A percentile compares a stretch with the other conserved stretches of the same genome.
phyloP scores from a whole-genome alignment of 2,797 vertebrate species.

The Denticeps clupeoides region DNA sequence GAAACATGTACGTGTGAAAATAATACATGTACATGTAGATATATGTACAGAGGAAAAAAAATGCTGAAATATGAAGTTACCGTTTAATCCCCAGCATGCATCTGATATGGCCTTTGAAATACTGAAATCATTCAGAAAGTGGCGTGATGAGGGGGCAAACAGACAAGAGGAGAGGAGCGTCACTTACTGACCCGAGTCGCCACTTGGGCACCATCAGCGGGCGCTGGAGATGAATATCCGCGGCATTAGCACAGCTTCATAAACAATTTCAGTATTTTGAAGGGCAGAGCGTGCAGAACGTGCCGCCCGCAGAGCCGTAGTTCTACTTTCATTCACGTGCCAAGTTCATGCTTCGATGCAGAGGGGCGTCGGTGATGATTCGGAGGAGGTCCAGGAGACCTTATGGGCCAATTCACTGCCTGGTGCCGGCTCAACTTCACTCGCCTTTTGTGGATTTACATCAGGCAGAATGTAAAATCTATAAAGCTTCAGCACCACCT shows the following conservation, averaged over 20 bases:
- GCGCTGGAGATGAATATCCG: slow-evolving; percentile 15
- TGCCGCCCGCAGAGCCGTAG: background rate
- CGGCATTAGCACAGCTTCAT: slow-evolving; percentile 6
- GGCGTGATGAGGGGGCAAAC: background rate
- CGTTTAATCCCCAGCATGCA: slow-evolving; percentile 23
- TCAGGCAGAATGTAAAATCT: too few species aligned
- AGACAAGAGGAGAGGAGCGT: background rate
- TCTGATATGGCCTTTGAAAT: slow-evolving; percentile 21
- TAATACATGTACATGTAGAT: slow-evolving; percentile 20
- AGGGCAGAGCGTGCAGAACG: slow-evolving; percentile 16
- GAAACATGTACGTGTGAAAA: slow-evolving; percentile 3
- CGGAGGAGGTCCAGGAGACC: too few species aligned
- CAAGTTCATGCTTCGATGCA: too few species aligned
- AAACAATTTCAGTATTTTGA: slow-evolving; percentile 21
- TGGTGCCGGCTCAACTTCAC: too few species aligned
- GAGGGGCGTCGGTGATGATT: too few species aligned
- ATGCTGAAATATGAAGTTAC: slow-evolving; percentile 3
- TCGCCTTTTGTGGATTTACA: too few species aligned
- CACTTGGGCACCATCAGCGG: slow-evolving; percentile 18
- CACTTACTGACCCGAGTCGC: slow-evolving; percentile 19
- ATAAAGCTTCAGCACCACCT: too few species aligned
- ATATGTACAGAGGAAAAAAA: background rate
- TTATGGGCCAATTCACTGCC: too few species aligned
- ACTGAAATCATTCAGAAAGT: slow-evolving; percentile 11
- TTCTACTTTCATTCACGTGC: background rate